Evolutionary conservation across 1,140 invertebrate species (phyloP), one percentile per base, ranked within the genome.

Genomic region (Mylabris phalerata): DNA sequence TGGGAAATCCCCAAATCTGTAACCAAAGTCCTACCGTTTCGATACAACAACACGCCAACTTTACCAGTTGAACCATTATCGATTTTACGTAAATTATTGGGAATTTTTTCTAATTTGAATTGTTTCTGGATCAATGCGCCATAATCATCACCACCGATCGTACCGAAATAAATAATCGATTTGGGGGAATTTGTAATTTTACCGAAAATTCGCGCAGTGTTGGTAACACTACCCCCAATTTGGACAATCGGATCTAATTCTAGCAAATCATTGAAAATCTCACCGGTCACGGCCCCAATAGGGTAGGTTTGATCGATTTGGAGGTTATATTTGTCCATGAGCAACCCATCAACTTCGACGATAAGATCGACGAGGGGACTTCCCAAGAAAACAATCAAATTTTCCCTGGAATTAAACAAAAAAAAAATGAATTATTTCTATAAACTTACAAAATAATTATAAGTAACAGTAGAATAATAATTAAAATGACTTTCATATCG

Each of bases 11-110:
- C 82, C 50, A 84, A 72, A 66, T 83, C 79, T 2, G 82, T 82
- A 48, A 78, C 77, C 4, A 82, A 65, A 54, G 78, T 84, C 67
- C 87, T 78, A 55, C 82, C 77, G 2, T 75, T 69, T 24, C 78
- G 82, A 9, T 78, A 77, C 63, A 87, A 76, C 27, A 90, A 72
- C 11, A 85, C 82, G 26, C 83, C 73, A 61, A 87, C 89, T 10
- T 81, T 80, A 39, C 88, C 88, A 1, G 87, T 88, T 38, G 74
- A 71, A 32, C 79, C 60, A 9, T 63, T 64, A 4, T 71, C 56
- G 65, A 77, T 70, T 44, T 74, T 57, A 6, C 69, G 67, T 55
- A 79, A 78, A 59, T 76, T 76, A 47, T 13, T 66, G 58, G 50
- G 47, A 11, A 68, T 63, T 32, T 13, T 74, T 75, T 55, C 61